A percentile compares a stretch with the other conserved stretches of the same genome.
These are phyloP conservation scores for Nomada fabriciana DNA, from an alignment of 2,888 invertebrate genomes.

Conservation along the genomic window DNA sequence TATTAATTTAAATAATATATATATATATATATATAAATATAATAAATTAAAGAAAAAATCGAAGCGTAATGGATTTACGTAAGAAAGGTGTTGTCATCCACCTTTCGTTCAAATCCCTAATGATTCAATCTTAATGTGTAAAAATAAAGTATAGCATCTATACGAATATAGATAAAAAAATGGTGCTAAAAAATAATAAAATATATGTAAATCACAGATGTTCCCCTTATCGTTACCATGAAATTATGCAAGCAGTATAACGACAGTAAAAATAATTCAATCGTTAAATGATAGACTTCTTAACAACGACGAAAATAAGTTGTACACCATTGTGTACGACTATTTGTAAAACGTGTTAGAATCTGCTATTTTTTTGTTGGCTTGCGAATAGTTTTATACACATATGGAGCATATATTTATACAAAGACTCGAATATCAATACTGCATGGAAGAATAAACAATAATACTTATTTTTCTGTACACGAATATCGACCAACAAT, in stretches of 20 bases:
- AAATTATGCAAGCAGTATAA: conserved; percentile 21
- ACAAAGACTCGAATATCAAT: conserved; percentile 43
- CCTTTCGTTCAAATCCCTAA: neutral
- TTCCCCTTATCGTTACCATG: conserved; percentile 9
- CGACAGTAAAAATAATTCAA: conserved; percentile 1
- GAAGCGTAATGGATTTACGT: conserved; percentile 28
- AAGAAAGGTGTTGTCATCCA: neutral
- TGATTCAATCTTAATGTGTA: neutral
- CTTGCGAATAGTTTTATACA: conserved; percentile 23
- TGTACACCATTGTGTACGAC: conserved; percentile 8
- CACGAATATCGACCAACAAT: conserved; percentile 28
- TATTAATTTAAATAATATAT: conserved; percentile 10
- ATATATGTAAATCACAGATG: conserved; percentile 45
- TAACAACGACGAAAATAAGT: conserved; percentile 1
- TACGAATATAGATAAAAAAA: conserved; percentile 7
- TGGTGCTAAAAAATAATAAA: conserved; percentile 37
- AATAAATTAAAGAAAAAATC: conserved; percentile 42
- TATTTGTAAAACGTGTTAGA: conserved; percentile 25
- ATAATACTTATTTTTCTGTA: conserved; percentile 33
- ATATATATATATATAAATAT: conserved; percentile 12
- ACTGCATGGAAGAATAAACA: conserved; percentile 39
- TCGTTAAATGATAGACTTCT: conserved; percentile 7
- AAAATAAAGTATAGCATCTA: conserved; percentile 24
- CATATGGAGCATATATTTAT: conserved; percentile 36
- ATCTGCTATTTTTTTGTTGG: conserved; percentile 26